Base-by-base conservation (phyloP, 2,888 invertebrate species). In the Volucella zonaria region DNA sequence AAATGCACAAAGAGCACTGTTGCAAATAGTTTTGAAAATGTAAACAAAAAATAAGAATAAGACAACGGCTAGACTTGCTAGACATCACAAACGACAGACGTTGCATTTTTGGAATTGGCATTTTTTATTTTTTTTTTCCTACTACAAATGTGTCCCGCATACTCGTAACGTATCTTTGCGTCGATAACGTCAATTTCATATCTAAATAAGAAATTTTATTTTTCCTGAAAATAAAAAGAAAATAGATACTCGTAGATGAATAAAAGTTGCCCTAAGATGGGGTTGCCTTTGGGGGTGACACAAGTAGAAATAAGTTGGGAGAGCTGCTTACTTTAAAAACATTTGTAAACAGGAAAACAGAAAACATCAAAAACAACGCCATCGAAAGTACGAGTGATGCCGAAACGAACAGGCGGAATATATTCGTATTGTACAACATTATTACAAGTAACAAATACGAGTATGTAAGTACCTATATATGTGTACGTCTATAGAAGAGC, bases 291-390 rank as follows among this genome's bases (percentile, higher is more conserved):
- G 56, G 31, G 42, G 52, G 52, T 62, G 68, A 67, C 59, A 59
- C 67, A 62, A 31, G 9, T 9, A 11, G 8, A 49, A 8, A 56
- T 61, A 18, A 52, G 23, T n/a, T 18, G 11, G 52, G 10, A 49
- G 52, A 38, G 31, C 11, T 64, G 64, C 71, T 61, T 49, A 79
- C 51, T 47, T 2, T 47, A 62, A 70, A 81, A 68, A 45, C 66
- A 66, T 62, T 74, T 58, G 78, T 68, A 82, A 78, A 82, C 78
- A 68, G 74, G 82, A 78, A 78, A 74, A 68, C 66, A 42, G 31
- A 62, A 9, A 47, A 31, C 64, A 73, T 52, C 45, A 62, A 62
- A 47, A 76, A 56, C 49, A 38, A 56, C 62, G 42, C 12, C 56
- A 75, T 43, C 68, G 67, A 75, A 70, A 74, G 70, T 56, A 54